phyloP scores from a whole-genome alignment of 2,888 invertebrate species.

The Pyralis farinalis region DNA sequence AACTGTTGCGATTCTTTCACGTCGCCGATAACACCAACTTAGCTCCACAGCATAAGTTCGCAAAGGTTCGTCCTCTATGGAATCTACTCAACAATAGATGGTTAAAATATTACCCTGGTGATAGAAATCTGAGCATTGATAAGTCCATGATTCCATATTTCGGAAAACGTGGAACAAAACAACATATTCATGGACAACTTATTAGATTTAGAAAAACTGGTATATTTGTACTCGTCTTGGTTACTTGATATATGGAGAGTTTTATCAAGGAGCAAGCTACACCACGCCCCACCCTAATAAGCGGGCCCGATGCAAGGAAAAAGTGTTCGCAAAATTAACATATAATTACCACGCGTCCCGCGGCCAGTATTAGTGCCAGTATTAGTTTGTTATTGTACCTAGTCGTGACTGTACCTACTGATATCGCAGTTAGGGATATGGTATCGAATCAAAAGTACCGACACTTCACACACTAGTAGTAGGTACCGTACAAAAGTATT shows the following conservation, averaged over 20 bases:
- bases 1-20: slow-evolving; percentile 10
- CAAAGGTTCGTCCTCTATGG: neutral
- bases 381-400: no score
- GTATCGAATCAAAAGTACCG: no score
- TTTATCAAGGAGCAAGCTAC: slow-evolving; percentile 27
- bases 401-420: no score
- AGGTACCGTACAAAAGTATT: no score
- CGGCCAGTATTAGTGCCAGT: no score
- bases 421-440: no score
- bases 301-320: no score
- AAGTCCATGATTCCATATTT: neutral
- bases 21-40: slow-evolving; percentile 1
- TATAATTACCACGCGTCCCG: no score
- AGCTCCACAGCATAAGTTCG: slow-evolving; percentile 4
- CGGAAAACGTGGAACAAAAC: neutral
- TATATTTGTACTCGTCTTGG: slow-evolving; percentile 19
- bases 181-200: neutral
- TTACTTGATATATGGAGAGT: slow-evolving; percentile 28
- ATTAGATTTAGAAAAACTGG: no score
- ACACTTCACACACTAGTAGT: no score
- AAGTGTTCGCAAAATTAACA: no score
- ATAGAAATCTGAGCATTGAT: neutral
- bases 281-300: no score
- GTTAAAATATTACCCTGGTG: slow-evolving; percentile 1
- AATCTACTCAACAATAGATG: neutral